A percentile compares a stretch with the other conserved stretches of the same genome.
These are phyloP conservation scores for Porites rus DNA, from an alignment of 92 coral and sea anemone species.

Conservation along the genomic window DNA sequence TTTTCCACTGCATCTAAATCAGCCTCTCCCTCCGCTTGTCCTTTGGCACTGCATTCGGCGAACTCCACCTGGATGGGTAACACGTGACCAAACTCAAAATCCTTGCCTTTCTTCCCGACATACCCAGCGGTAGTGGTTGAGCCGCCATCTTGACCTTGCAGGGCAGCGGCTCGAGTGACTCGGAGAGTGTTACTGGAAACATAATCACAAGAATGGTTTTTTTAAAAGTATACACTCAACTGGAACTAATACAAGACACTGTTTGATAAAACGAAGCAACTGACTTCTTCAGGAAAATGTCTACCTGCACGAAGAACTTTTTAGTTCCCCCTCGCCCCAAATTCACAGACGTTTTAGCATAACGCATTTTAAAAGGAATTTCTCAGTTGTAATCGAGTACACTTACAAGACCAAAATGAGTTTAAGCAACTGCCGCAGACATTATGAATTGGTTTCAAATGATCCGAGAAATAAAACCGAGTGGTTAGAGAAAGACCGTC, in stretches of 20 bases:
- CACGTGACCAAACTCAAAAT: conserved; percentile 91
- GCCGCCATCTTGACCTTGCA: conserved; percentile 92
- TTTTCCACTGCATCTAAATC: conserved; percentile 64
- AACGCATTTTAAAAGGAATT: no score
- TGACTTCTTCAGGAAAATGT: no score
- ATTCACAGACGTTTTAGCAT: no score
- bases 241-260: neutral
- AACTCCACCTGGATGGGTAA: conserved; percentile 85
- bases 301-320: no score
- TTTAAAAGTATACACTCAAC: neutral
- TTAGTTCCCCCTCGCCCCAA: no score
- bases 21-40: conserved; percentile 69
- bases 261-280: no score
- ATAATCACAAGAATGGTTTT: neutral
- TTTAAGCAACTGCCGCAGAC: no score
- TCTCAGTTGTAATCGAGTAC: no score
- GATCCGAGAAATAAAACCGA: no score
- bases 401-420: no score
- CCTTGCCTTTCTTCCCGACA: conserved; percentile 91
- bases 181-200: conserved; percentile 91
- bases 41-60: conserved; percentile 92
- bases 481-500: no score
- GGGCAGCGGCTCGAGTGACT: conserved; percentile 97
- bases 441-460: no score
- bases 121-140: conserved; percentile 58